A percentile compares a stretch with the other conserved stretches of the same genome.
phyloP scores from a whole-genome alignment of 2,888 invertebrate species.

The Nymphalis polychloros region DNA sequence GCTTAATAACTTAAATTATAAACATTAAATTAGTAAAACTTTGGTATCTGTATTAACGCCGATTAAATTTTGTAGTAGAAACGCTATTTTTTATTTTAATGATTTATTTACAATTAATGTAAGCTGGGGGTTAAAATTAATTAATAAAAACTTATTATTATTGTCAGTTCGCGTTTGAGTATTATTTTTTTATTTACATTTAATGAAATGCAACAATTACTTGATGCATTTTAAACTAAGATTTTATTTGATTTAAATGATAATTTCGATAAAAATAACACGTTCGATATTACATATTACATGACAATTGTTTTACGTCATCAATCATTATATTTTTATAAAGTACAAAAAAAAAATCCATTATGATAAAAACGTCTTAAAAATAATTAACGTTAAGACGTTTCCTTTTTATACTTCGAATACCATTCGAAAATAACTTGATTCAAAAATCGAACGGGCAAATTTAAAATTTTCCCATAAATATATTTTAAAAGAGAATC shows the following conservation, averaged over 20 bases:
- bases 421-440: conserved; percentile 39
- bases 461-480: conserved; percentile 65
- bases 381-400: neutral
- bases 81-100: conserved; percentile 66
- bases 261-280: conserved; percentile 2
- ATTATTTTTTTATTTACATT: conserved; percentile 48
- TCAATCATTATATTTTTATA: conserved; percentile 2
- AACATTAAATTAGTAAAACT: conserved; percentile 78
- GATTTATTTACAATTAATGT: conserved; percentile 69
- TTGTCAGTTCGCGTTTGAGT: conserved; percentile 81
- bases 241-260: conserved; percentile 13
- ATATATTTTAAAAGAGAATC: conserved; percentile 47
- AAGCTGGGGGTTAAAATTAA: conserved; percentile 64
- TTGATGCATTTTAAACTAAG: neutral
- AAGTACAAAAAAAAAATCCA: neutral
- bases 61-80: conserved; percentile 77
- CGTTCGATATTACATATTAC: neutral
- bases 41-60: conserved; percentile 81
- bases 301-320: neutral
- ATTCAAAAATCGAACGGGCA: conserved; percentile 52
- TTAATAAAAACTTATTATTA: conserved; percentile 72
- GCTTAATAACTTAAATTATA: conserved; percentile 77
- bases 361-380: neutral
- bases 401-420: conserved; percentile 2
- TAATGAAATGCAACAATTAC: conserved; percentile 38